Conservation (phyloP, 2,888 invertebrate species). For the Andrena trimmerana region DNA sequence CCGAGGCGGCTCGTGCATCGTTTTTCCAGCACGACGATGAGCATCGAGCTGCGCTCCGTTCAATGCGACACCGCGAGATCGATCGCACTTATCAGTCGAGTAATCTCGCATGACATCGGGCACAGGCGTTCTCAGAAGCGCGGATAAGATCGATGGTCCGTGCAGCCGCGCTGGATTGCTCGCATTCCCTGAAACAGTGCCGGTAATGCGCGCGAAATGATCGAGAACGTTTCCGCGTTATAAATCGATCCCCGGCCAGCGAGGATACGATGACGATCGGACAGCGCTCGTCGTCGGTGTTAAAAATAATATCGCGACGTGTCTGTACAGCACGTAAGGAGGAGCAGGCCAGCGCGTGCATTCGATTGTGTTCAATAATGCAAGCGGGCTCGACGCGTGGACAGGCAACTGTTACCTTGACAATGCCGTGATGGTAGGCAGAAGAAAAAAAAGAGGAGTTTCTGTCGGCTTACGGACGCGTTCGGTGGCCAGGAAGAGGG, state of each 20-base stretch:
- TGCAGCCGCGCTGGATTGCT: neutral
- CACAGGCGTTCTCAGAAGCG: constrained; percentile 45
- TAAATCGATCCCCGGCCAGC: neutral
- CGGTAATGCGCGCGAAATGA: neutral
- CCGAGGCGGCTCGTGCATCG: neutral
- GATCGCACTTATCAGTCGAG: constrained; percentile 58
- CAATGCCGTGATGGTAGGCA: constrained; percentile 12
- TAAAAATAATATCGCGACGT: constrained; percentile 1
- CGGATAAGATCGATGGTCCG: constrained; percentile 36
- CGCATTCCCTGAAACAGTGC: constrained; percentile 3
- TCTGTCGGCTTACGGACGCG: neutral
- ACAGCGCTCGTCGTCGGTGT: neutral
- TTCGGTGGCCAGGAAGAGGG: neutral
- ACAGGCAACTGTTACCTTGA: constrained; percentile 62
- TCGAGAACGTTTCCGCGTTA: neutral
- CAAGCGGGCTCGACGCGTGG: constrained; percentile 59
- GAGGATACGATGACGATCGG: neutral
- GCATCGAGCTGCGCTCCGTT: constrained; percentile 3
- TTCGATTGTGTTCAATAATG: constrained; percentile 65
- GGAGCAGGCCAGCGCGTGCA: constrained; percentile 38
- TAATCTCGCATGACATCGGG: constrained; percentile 63
- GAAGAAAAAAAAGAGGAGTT: neutral
- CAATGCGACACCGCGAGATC: constrained; percentile 46
- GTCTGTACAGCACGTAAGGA: neutral
- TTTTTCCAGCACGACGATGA: neutral